Evolutionary conservation across 2,888 invertebrate species (phyloP), one percentile per base, ranked within the genome.

Genomic region (Meteorus colon): DNA sequence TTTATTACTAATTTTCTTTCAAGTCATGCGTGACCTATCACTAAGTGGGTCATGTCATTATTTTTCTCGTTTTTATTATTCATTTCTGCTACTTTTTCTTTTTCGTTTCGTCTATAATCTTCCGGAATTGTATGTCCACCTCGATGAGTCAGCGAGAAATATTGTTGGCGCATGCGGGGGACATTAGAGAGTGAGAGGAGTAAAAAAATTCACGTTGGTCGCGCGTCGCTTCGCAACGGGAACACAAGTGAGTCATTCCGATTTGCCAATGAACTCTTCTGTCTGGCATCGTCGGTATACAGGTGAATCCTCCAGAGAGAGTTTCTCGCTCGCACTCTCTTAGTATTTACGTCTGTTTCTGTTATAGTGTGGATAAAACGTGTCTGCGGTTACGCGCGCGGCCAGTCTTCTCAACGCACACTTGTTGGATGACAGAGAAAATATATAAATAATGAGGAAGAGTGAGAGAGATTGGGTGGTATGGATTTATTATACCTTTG

Each of bases 221-320:
- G 74, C 74, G 71, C 69, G 77, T 73, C 74, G 78, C 67, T 76
- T 78, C 67, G 79, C 86, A 86, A 87, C 88, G 86, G 87, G 83
- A 85, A 81, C 74, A 77, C 55, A 84, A 79, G 82, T 86, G 87
- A 86, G 82, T 87, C 87, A 87, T 84, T 82, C 77, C 74, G 78
- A 84, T 83, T 86, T 80, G 81, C 78, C 81, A 79, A 82, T 81
- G 82, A 66, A 75, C 65, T 75, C 65, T 70, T 70, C 63, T 48
- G 51, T 63, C 70, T 75, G 65, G 31, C 55, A 27, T 55, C 55
- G 55, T 5, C 45, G 48, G 59, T 34, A 55, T 24, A 71, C 71
- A 75, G 75, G 75, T 71, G 71, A 66, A 63, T 65, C 59, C 41
- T 37, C 19, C 19, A 65, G 37, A n/a, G 34, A 19, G 34, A 19